Evolutionary conservation across 2,113 vertebrate genomes (phyloP).

Genomic region (Garra rufa): DNA sequence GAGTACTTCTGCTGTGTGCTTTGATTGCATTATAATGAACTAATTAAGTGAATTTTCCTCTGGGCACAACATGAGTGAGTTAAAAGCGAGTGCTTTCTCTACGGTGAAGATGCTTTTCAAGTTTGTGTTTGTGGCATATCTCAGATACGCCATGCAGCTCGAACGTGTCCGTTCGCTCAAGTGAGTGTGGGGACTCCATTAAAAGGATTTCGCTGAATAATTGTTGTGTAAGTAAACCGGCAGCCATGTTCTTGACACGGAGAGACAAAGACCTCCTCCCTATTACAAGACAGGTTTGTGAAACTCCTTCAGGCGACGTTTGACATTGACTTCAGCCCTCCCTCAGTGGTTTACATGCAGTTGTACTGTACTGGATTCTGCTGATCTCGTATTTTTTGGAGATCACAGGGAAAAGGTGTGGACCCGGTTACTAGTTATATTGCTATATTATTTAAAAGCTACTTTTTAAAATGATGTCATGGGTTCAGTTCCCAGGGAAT

Average conservation of each 20-base stretch:
- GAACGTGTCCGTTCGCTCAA: background rate
- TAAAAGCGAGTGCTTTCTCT: constrained; percentile 28
- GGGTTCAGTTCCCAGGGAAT: background rate
- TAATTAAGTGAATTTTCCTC: constrained; percentile 22
- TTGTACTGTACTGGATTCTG: constrained; percentile 24
- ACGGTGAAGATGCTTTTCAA: constrained; percentile 19
- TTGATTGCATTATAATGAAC: constrained; percentile 21
- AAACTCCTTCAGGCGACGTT: constrained; percentile 37
- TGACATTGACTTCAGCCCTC: constrained; percentile 48
- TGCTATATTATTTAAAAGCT: background rate
- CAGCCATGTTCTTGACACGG: constrained; percentile 34
- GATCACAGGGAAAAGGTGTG: constrained; percentile 16
- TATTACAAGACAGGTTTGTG: constrained; percentile 46
- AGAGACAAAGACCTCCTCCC: constrained; percentile 33
- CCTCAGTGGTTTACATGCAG: constrained; percentile 27
- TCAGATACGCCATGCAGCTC: constrained; percentile 41
- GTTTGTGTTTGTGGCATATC: constrained; percentile 20
- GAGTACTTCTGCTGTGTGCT: background rate
- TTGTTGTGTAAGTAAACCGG: constrained; percentile 49
- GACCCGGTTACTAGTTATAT: background rate
- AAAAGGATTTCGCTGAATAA: constrained; percentile 37
- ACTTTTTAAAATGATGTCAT: background rate
- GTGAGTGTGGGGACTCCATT: constrained; percentile 33
- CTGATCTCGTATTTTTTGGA: constrained; percentile 44
- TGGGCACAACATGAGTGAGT: constrained; percentile 14